Conservation (phyloP, 2,797 vertebrate species). For the Falco concolor region DNA sequence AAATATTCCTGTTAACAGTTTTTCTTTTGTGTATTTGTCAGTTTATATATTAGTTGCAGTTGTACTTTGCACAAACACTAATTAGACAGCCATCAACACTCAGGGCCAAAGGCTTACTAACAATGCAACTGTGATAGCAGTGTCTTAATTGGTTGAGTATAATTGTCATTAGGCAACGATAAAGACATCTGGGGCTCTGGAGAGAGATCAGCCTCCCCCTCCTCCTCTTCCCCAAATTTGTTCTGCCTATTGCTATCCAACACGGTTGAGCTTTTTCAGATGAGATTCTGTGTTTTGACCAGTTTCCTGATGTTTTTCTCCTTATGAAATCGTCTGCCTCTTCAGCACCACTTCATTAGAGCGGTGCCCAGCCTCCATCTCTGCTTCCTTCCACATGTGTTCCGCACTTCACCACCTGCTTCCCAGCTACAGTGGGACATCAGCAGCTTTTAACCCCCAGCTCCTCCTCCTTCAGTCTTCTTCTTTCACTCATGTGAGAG, state of each 20-base stretch:
- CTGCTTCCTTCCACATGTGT: neutral
- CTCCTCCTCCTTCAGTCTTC: neutral
- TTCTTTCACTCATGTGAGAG: neutral
- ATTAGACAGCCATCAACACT: constrained; percentile 72
- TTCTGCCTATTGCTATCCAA: constrained; percentile 61
- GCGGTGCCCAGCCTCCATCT: neutral
- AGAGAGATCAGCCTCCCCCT: constrained; percentile 71
- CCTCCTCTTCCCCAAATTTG: constrained; percentile 56
- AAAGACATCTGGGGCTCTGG: constrained; percentile 81
- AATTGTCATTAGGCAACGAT: constrained; percentile 77
- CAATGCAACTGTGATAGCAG: constrained; percentile 73
- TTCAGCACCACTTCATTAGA: constrained; percentile 60
- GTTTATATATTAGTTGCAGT: constrained; percentile 65
- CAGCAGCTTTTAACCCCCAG: neutral
- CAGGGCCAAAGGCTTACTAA: constrained; percentile 73
- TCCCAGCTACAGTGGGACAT: neutral
- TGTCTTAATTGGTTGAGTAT: constrained; percentile 77
- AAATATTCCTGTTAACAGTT: constrained; percentile 47
- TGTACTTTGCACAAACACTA: constrained; percentile 69
- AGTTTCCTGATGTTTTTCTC: constrained; percentile 45
- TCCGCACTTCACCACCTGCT: constrained; percentile 26
- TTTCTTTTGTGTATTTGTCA: constrained; percentile 67
- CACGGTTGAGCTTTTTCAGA: constrained; percentile 52
- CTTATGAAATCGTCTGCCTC: constrained; percentile 46
- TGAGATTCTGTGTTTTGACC: constrained; percentile 40